Evolutionary conservation across 92 coral and sea anemone species (phyloP).

Genomic region (Micromussa lordhowensis): DNA sequence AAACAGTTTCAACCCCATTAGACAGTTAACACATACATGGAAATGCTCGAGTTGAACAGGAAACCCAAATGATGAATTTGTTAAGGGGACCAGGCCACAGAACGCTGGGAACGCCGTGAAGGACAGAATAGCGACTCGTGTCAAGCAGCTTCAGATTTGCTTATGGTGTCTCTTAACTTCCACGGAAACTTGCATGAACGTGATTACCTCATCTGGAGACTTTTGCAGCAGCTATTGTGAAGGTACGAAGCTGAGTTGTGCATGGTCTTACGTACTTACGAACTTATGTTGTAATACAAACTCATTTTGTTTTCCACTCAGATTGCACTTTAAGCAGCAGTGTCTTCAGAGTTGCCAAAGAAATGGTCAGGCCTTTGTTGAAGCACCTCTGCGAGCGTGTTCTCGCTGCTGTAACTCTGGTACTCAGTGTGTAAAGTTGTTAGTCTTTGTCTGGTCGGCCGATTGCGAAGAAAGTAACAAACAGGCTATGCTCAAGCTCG

Average conservation of each 20-base stretch:
- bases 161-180: conserved; percentile 29
- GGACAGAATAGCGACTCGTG: conserved; percentile 26
- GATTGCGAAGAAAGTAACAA: not conserved
- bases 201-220: conserved; percentile 40
- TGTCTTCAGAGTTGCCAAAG: no score
- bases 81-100: no score
- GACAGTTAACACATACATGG: conserved; percentile 27
- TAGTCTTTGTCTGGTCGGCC: conserved; percentile 44
- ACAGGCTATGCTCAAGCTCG: conserved; percentile 41
- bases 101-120: conserved; percentile 30
- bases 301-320: no score
- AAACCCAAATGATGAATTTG: conserved; percentile 54
- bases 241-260: no score
- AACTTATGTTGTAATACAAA: no score
- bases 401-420: conserved; percentile 42
- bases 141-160: conserved; percentile 55
- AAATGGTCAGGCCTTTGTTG: conserved; percentile 51
- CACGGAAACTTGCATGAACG: conserved; percentile 35
- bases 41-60: conserved; percentile 48
- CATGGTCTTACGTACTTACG: no score
- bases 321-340: no score
- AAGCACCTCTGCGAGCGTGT: conserved; percentile 51
- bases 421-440: conserved; percentile 45
- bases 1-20: conserved; percentile 43
- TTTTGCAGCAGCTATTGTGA: no score